Evolutionary conservation across 2,888 invertebrate species (phyloP).

Genomic region (Epinotia brunnichana): DNA sequence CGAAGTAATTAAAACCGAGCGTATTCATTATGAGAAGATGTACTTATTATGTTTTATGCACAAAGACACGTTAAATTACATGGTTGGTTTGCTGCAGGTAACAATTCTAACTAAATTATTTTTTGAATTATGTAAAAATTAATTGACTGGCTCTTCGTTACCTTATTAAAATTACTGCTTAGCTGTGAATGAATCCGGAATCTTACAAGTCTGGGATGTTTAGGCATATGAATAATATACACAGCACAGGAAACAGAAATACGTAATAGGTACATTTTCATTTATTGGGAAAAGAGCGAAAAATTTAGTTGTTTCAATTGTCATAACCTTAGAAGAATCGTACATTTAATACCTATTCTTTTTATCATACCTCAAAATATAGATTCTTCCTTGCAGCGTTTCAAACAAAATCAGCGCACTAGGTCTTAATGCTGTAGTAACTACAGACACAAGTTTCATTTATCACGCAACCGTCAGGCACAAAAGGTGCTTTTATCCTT

Average conservation of each 20-base stretch:
- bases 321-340: background rate
- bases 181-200: too few relatives aligned
- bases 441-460: constrained; percentile 10
- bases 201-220: background rate
- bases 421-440: background rate
- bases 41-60: too few relatives aligned
- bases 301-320: background rate
- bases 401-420: background rate
- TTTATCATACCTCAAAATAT: background rate
- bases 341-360: background rate
- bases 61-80: too few relatives aligned
- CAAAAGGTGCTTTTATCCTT: constrained; percentile 11
- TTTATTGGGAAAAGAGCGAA: background rate
- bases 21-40: too few relatives aligned
- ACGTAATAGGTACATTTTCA: background rate
- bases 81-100: too few relatives aligned
- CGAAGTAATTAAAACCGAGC: too few relatives aligned
- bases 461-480: constrained; percentile 22
- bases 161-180: too few relatives aligned
- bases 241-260: background rate
- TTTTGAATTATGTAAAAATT: too few relatives aligned
- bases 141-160: too few relatives aligned
- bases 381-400: background rate
- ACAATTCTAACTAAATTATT: background rate
- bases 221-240: background rate